These are phyloP conservation scores for Lepidonotus clava DNA, from an alignment of 2,888 invertebrate species.

Conservation along the genomic window DNA sequence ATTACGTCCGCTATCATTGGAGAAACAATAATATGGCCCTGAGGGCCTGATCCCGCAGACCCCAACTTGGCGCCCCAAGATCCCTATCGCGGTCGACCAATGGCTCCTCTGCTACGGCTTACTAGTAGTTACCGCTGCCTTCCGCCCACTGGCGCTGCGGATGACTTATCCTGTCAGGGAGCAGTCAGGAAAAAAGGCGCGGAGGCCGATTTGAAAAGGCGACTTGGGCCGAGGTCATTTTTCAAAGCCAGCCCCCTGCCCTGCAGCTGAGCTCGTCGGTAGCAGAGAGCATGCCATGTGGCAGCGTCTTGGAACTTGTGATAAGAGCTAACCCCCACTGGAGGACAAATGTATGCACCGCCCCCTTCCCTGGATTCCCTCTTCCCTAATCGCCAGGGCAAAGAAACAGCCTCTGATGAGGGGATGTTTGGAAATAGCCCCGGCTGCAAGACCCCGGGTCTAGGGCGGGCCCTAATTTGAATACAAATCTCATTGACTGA, in stretches of 20 bases:
- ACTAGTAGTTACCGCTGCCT: background rate
- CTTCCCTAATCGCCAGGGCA: background rate
- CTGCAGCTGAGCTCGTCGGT: background rate
- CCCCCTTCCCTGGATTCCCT: background rate
- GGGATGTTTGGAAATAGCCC: background rate
- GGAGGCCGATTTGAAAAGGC: background rate
- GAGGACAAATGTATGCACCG: background rate
- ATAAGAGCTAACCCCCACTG: background rate
- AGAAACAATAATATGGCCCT: slow-evolving; percentile 52
- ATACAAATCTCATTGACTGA: background rate
- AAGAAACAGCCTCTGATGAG: background rate
- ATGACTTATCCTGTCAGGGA: slow-evolving; percentile 39
- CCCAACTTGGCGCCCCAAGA: background rate
- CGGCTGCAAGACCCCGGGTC: no score
- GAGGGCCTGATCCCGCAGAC: background rate
- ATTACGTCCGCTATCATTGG: slow-evolving; percentile 27
- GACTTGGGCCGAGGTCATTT: background rate
- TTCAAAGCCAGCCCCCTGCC: background rate
- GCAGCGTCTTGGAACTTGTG: background rate
- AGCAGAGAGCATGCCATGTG: background rate
- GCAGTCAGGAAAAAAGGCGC: background rate
- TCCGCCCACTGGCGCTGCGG: background rate
- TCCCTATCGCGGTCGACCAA: background rate
- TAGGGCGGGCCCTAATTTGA: background rate
- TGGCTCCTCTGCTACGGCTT: background rate